These are phyloP conservation scores for Drosophila ustulata DNA, from an alignment of 2,888 invertebrate species.

Conservation along the genomic window DNA sequence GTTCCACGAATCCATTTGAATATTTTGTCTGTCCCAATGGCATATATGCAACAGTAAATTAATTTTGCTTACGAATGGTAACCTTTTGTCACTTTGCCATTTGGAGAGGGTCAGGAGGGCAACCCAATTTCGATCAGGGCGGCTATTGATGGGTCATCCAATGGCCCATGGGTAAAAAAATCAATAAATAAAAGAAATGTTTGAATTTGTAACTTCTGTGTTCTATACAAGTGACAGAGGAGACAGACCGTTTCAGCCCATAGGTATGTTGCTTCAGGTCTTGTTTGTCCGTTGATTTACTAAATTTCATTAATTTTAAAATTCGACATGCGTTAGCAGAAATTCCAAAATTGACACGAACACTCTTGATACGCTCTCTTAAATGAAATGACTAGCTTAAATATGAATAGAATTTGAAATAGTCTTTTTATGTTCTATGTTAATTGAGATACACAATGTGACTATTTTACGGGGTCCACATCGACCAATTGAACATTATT, in stretches of 20 bases:
- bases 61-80: not conserved
- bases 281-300: conserved; percentile 28
- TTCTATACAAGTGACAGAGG: not conserved
- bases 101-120: not conserved
- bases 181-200: conserved; percentile 44
- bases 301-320: conserved; percentile 57
- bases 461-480: not conserved
- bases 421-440: not conserved
- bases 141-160: conserved; percentile 25
- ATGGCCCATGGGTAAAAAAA: conserved; percentile 35
- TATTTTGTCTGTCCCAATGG: not conserved
- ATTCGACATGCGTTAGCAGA: conserved; percentile 15
- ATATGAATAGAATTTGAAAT: conserved; percentile 35
- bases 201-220: conserved; percentile 3
- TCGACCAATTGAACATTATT: not conserved
- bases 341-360: not conserved
- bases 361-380: not conserved
- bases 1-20: not conserved
- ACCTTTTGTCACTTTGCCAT: not conserved
- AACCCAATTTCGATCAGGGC: not conserved
- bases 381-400: not conserved
- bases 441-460: not conserved
- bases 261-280: conserved; percentile 46
- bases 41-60: conserved; percentile 1
- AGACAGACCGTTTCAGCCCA: conserved; percentile 15